phyloP scores from a whole-genome alignment of 2,888 invertebrate species.

The Resseliella maxima region DNA sequence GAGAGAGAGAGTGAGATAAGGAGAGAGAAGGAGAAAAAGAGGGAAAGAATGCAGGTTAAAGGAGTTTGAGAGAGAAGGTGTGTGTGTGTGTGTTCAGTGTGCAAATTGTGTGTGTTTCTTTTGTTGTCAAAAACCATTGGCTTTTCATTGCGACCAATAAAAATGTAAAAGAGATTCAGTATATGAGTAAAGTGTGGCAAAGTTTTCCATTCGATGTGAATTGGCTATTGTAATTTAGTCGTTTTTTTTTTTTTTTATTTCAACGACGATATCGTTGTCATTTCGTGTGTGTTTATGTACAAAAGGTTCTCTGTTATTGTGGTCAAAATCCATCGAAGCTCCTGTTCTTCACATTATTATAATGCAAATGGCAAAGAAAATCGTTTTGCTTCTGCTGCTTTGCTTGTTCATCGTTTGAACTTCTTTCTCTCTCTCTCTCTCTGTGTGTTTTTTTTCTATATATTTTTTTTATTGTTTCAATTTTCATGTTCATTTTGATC shows the following conservation, averaged over 20 bases:
- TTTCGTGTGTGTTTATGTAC: background rate
- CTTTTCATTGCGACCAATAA: slow-evolving; percentile 43
- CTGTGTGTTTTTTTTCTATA: background rate
- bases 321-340: slow-evolving; percentile 34
- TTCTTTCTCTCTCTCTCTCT: background rate
- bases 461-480: slow-evolving; percentile 42
- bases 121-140: slow-evolving; percentile 6
- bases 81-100: background rate
- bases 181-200: background rate
- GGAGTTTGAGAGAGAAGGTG: too few species aligned
- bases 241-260: background rate
- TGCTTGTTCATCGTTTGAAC: background rate
- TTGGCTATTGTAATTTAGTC: slow-evolving; percentile 50
- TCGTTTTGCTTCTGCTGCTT: background rate
- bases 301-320: slow-evolving; percentile 29
- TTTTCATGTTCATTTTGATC: slow-evolving; percentile 43
- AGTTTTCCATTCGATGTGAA: slow-evolving; percentile 22
- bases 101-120: background rate
- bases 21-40: too few species aligned
- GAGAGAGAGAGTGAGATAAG: too few species aligned
- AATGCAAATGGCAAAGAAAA: slow-evolving; percentile 35
- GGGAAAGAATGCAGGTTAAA: too few species aligned
- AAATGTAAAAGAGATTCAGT: background rate
- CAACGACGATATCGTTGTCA: too few species aligned
- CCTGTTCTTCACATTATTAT: slow-evolving; percentile 51